Percentiles rank a stretch among this genome's conserved stretches.
Conservation (phyloP, 2,797 vertebrate genomes). For the Myotis planiceps region DNA sequence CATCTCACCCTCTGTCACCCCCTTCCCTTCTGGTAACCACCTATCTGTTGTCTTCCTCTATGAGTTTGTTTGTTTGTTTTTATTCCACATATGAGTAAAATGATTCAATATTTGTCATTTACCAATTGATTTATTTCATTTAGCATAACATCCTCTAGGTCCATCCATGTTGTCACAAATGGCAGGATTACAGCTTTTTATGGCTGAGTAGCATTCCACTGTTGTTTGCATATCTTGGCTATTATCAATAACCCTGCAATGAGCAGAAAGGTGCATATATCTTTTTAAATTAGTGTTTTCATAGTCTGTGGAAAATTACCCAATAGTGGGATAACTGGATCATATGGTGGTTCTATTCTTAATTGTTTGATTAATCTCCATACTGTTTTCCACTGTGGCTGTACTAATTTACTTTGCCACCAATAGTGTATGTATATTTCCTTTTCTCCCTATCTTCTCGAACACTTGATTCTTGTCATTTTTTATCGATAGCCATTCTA, state of each 20-base stretch:
- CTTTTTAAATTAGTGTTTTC: not conserved
- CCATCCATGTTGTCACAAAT: not conserved
- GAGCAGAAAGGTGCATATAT: not conserved
- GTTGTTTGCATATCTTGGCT: not conserved
- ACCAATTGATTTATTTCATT: not conserved
- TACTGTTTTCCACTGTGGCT: not conserved
- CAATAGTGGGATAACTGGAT: not conserved
- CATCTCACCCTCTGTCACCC: not conserved
- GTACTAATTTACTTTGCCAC: not conserved
- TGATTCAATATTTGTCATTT: not conserved
- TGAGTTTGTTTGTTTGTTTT: not conserved
- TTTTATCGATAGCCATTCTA: not conserved
- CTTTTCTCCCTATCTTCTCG: not conserved
- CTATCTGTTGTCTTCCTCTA: not conserved
- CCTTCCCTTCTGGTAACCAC: not conserved
- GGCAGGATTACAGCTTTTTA: not conserved
- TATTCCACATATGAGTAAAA: not conserved
- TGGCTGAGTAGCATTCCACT: not conserved
- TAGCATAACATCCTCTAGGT: not conserved
- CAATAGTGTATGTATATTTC: not conserved
- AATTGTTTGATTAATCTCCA: not conserved
- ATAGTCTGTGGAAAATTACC: not conserved
- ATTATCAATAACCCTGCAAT: not conserved
- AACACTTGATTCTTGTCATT: not conserved
- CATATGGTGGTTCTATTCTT: not conserved